Conservation (phyloP, 2,888 invertebrate genomes). For the Toxonevra muliebris region DNA sequence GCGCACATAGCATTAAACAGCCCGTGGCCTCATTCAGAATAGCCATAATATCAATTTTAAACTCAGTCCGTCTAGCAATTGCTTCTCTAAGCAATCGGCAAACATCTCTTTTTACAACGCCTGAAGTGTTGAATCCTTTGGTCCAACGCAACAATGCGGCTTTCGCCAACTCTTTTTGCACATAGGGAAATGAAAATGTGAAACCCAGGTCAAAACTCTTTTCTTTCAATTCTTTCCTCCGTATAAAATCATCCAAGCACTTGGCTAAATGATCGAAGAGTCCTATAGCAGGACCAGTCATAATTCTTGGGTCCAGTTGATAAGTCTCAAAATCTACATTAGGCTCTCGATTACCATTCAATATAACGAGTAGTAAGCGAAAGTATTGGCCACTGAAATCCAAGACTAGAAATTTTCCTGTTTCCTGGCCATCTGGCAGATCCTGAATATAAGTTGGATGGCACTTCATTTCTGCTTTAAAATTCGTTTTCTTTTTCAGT, state of each 20-base stretch:
- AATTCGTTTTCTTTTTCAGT: constrained; percentile 77
- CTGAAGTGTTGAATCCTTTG: constrained; percentile 92
- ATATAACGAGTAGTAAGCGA: constrained; percentile 86
- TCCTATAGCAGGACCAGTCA: constrained; percentile 85
- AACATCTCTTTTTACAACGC: constrained; percentile 88
- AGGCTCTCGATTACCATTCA: constrained; percentile 77
- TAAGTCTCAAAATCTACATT: constrained; percentile 94
- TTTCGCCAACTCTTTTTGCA: constrained; percentile 83
- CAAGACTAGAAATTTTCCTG: constrained; percentile 91
- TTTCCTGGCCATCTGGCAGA: constrained; percentile 91
- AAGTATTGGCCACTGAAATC: constrained; percentile 98
- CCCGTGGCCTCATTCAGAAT: constrained; percentile 94
- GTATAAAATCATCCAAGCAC: constrained; percentile 85
- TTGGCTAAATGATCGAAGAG: constrained; percentile 94
- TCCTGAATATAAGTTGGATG: constrained; percentile 93
- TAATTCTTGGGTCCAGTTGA: constrained; percentile 86
- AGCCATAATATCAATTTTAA: constrained; percentile 83
- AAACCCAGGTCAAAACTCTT: constrained; percentile 88
- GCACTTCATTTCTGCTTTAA: constrained; percentile 84
- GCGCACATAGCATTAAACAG: constrained; percentile 90
- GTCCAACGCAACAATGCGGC: constrained; percentile 90
- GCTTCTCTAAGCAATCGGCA: constrained; percentile 86
- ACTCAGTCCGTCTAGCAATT: constrained; percentile 80
- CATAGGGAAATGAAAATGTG: constrained; percentile 94
- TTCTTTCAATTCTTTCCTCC: constrained; percentile 71